phyloP scores from a whole-genome alignment of 2,888 invertebrate genomes.

The Reticulitermes lucifugus region DNA sequence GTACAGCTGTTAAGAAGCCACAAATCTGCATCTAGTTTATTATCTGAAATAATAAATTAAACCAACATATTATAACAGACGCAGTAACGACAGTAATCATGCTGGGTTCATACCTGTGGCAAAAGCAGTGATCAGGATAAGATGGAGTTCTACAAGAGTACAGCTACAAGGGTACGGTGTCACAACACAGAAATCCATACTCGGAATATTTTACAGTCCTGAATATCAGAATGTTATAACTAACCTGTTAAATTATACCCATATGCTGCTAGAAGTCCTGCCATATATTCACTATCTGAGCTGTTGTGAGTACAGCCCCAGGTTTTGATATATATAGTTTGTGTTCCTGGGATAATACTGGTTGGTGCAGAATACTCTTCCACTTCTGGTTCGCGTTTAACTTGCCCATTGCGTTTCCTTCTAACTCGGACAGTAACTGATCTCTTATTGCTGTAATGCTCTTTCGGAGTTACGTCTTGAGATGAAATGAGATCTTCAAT shows the following conservation, averaged over 20 bases:
- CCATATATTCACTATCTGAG: constrained; percentile 99
- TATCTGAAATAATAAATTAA: constrained; percentile 64
- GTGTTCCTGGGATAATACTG: constrained; percentile 74
- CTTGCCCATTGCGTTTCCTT: constrained; percentile 61
- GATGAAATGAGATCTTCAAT: constrained; percentile 87
- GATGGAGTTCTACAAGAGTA: too few species aligned
- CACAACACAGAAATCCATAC: too few species aligned
- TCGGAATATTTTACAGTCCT: too few species aligned
- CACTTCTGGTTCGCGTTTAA: constrained; percentile 56
- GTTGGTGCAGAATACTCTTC: constrained; percentile 49
- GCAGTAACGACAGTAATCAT: too few species aligned
- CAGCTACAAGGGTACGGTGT: too few species aligned
- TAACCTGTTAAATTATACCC: constrained; percentile 84
- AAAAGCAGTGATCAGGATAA: too few species aligned
- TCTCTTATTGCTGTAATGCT: constrained; percentile 78
- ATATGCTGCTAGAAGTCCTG: constrained; percentile 88
- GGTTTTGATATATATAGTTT: constrained; percentile 87
- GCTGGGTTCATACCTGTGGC: too few species aligned
- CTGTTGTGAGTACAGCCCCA: constrained; percentile 99
- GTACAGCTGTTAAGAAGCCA: constrained; percentile 99
- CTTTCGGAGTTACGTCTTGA: constrained; percentile 83
- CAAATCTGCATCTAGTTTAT: constrained; percentile 85
- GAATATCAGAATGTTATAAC: not conserved
- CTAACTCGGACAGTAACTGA: constrained; percentile 76
- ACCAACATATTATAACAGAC: not conserved